Percentiles rank a stretch among this genome's conserved stretches.
These are phyloP conservation scores for Matsumurasca onukii DNA, from an alignment of 1,140 invertebrate genomes.

Conservation along the genomic window DNA sequence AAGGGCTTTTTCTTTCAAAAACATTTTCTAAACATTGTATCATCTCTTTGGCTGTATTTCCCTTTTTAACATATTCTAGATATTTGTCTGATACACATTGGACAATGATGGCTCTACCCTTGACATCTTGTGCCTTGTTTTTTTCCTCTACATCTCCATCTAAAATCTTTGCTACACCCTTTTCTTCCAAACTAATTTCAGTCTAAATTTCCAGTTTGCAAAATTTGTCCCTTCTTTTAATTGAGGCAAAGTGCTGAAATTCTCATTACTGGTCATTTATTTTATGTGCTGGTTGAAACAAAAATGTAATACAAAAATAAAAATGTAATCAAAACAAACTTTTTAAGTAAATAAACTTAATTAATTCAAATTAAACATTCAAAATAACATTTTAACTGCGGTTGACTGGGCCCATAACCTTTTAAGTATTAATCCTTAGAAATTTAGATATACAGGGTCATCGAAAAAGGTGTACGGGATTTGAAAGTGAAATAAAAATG, in stretches of 20 bases:
- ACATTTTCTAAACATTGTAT: neutral
- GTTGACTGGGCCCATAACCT: no score
- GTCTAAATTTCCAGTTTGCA: neutral
- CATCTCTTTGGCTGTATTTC: neutral
- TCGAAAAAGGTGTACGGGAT: no score
- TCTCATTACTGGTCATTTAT: conserved; percentile 8
- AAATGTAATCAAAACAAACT: no score
- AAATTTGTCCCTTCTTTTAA: neutral
- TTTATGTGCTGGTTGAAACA: no score
- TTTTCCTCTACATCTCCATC: no score
- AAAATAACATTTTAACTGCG: no score
- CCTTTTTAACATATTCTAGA: neutral
- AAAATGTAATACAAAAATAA: no score
- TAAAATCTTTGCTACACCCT: neutral
- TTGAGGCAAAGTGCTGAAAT: neutral
- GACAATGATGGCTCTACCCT: neutral
- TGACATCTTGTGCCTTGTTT: neutral
- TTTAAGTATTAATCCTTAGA: no score
- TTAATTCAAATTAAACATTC: no score
- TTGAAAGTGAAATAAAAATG: no score
- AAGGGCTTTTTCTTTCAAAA: neutral
- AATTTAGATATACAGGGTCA: no score
- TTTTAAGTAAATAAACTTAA: no score
- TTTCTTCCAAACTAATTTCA: neutral
- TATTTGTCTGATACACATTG: neutral